Evolutionary conservation across 2,888 invertebrate genomes (phyloP), one percentile per base, ranked within the genome.

Genomic region (Xylophagus ater): DNA sequence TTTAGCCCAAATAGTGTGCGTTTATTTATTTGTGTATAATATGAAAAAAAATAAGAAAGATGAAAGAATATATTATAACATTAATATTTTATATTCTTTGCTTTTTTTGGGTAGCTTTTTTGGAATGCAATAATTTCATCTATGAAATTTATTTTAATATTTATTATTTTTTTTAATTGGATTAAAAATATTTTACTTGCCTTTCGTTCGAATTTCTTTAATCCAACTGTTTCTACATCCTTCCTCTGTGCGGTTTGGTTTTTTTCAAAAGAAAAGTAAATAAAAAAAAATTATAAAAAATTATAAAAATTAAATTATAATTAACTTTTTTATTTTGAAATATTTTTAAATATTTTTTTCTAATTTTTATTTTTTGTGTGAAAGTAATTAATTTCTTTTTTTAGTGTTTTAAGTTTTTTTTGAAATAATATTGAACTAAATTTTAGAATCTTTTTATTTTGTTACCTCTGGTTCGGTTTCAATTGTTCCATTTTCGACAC

Each of bases 181-280:
- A 6, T 20, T 32, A 19, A 18, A 29, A 31, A 31, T 9, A 31
- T 35, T 21, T 28, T 28, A 40, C 42, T 42, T 42, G 37, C 45
- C 45, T 40, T 45, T 13, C 35, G 29, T 28, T 45, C 42, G 24
- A 42, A 18, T 19, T 45, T 45, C 32, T 40, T 39, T 3, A 40
- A 15, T 20, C 24, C 29, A 17, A 19, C 34, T 15, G 25, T 10
- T 25, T 34, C 26, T 9, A 13, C 32, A 18, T 34, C 25, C 30
- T 30, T 40, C 40, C n/a, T n/a, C n/a, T n/a, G n/a, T n/a, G n/a
- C n/a, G n/a, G n/a, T n/a, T n/a, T n/a, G n/a, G n/a, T 40, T 28
- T 29, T 33, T 8, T 13, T 9, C 6, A 20, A 7, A 23, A 28
- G 10, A 13, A n/a, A n/a, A n/a, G n/a, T n/a, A 40, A 18, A 19